A percentile compares a stretch with the other conserved stretches of the same genome.
phyloP scores from a whole-genome alignment of 2,797 vertebrate species.

The Acanthurus leucopareius region DNA sequence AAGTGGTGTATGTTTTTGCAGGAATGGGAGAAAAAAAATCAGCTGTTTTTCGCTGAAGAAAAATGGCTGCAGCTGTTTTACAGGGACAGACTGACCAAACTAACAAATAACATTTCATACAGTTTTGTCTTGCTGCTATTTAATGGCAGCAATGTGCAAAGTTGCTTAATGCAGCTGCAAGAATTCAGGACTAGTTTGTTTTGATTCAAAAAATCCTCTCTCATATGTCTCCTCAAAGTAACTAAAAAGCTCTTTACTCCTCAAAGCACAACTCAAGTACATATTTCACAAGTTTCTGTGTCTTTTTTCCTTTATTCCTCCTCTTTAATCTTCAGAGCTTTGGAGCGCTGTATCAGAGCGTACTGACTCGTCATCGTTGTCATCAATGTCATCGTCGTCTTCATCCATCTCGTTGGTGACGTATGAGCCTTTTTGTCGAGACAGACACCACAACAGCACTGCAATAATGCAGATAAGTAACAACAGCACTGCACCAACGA shows the following conservation, averaged over 20 bases:
- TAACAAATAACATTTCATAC: background rate
- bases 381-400: constrained; percentile 5
- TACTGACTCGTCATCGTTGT: constrained; percentile 73
- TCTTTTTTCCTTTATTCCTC: constrained; percentile 66
- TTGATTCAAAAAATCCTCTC: background rate
- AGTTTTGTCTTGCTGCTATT: background rate
- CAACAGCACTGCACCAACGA: constrained; percentile 78
- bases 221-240: background rate
- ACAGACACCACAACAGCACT: constrained; percentile 81
- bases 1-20: no score
- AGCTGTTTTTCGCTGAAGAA: no score
- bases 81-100: background rate
- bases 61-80: no score
- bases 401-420: constrained; percentile 90
- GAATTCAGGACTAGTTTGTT: background rate
- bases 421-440: constrained; percentile 91
- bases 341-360: constrained; percentile 81
- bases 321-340: constrained; percentile 80
- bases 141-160: constrained; percentile 16
- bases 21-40: no score
- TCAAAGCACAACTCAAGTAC: background rate
- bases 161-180: background rate
- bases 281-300: background rate
- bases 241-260: background rate
- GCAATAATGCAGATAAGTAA: constrained; percentile 77